phyloP scores from a whole-genome alignment of 2,113 vertebrate species.

The Orthochromis malagaraziensis region DNA sequence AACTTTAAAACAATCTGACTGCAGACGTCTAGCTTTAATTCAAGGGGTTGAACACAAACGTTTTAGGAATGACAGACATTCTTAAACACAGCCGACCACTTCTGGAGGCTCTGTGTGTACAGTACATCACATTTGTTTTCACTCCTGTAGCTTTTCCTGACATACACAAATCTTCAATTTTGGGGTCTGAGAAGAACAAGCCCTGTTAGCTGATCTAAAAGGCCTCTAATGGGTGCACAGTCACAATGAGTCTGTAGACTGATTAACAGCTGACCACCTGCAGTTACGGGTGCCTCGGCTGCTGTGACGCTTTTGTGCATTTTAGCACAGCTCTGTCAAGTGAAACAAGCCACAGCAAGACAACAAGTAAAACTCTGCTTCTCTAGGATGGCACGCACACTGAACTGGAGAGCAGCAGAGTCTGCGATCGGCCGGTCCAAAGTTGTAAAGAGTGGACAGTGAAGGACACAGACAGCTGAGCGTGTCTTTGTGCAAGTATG shows the following conservation, averaged over 20 bases:
- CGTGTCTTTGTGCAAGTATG: background rate
- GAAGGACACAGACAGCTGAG: background rate
- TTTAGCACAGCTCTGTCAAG: background rate
- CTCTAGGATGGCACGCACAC: background rate
- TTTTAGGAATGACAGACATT: background rate
- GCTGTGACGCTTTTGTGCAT: background rate
- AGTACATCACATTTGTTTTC: background rate
- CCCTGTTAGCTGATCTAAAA: background rate
- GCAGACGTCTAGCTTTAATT: background rate
- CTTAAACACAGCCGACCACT: rapidly evolving
- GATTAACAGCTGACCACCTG: background rate
- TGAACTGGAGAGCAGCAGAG: background rate
- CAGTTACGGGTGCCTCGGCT: background rate
- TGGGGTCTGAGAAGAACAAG: background rate
- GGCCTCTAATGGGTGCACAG: background rate
- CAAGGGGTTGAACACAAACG: background rate
- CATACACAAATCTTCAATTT: background rate
- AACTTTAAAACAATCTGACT: background rate
- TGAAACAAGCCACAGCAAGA: background rate
- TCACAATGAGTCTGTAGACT: background rate
- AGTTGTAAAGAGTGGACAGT: background rate
- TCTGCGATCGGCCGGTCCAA: background rate
- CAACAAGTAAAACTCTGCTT: background rate
- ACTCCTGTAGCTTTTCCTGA: background rate
- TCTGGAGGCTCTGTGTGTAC: background rate